A percentile compares a stretch with the other conserved stretches of the same genome.
These are phyloP conservation scores for Lutjanus erythropterus DNA, from an alignment of 2,113 vertebrate genomes.

Conservation along the genomic window DNA sequence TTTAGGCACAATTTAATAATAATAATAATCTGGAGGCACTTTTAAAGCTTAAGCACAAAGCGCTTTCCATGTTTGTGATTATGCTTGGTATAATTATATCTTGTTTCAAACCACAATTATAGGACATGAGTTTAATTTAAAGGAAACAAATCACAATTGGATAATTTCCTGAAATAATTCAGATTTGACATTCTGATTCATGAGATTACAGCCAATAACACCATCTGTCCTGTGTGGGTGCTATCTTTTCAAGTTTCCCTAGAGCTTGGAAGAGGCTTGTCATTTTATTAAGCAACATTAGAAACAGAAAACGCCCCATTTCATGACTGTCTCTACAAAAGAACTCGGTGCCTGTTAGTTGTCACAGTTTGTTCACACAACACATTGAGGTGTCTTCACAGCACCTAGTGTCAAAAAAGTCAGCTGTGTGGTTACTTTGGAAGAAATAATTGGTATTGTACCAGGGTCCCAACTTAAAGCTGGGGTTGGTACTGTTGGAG, in stretches of 20 bases:
- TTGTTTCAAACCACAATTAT: background rate
- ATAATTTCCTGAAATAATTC: background rate
- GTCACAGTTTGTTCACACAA: slow-evolving; percentile 3
- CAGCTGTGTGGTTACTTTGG: background rate
- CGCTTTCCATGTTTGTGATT: too few species aligned
- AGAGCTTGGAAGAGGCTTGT: background rate
- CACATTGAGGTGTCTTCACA: background rate
- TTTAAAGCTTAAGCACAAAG: too few species aligned
- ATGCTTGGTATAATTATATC: too few species aligned
- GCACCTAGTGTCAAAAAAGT: background rate
- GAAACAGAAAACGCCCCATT: background rate
- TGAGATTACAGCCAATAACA: slow-evolving; percentile 1
- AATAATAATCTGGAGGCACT: too few species aligned
- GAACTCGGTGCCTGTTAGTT: background rate
- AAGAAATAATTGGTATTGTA: background rate
- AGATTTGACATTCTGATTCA: background rate
- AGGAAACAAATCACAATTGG: too few species aligned
- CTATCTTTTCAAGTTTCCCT: slow-evolving; percentile 1
- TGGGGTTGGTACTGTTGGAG: too few species aligned
- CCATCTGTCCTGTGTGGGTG: slow-evolving; percentile 19
- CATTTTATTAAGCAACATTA: background rate
- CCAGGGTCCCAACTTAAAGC: too few species aligned
- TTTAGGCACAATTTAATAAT: too few species aligned
- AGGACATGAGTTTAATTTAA: background rate
- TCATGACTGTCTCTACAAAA: background rate